Evolutionary conservation across 1,140 invertebrate genomes (phyloP).

Genomic region (Apis laboriosa): DNA sequence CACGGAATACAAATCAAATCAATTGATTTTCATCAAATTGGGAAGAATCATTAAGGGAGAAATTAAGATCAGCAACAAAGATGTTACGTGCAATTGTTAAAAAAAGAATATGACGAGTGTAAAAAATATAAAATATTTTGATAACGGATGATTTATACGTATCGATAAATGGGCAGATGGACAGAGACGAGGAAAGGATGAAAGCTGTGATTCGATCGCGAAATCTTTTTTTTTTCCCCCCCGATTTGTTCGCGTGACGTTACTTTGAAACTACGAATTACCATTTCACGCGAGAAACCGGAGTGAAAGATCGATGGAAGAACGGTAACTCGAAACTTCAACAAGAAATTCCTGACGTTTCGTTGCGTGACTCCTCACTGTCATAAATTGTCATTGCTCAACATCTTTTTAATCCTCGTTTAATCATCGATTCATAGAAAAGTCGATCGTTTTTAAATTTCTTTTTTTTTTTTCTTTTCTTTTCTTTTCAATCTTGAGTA

Average conservation of each 20-base stretch:
- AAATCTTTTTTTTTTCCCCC: background rate
- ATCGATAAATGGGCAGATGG: background rate
- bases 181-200: background rate
- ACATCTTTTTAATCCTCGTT: background rate
- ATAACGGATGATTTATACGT: conserved; percentile 1
- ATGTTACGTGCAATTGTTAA: too few relatives aligned
- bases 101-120: background rate
- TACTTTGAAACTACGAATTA: conserved; percentile 10
- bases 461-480: too few relatives aligned
- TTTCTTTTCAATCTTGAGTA: background rate
- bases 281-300: conserved; percentile 15
- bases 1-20: background rate
- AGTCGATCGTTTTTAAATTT: background rate
- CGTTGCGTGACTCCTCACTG: conserved; percentile 4
- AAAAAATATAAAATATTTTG: background rate
- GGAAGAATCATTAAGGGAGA: too few relatives aligned
- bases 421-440: background rate
- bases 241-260: conserved; percentile 14
- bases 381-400: conserved; percentile 17
- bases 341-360: background rate
- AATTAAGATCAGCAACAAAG: background rate
- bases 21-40: too few relatives aligned
- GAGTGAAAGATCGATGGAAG: conserved; percentile 9
- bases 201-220: conserved; percentile 11
- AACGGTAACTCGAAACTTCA: background rate